Conservation (phyloP, 2,888 invertebrate species). For the Pandemis heparana region DNA sequence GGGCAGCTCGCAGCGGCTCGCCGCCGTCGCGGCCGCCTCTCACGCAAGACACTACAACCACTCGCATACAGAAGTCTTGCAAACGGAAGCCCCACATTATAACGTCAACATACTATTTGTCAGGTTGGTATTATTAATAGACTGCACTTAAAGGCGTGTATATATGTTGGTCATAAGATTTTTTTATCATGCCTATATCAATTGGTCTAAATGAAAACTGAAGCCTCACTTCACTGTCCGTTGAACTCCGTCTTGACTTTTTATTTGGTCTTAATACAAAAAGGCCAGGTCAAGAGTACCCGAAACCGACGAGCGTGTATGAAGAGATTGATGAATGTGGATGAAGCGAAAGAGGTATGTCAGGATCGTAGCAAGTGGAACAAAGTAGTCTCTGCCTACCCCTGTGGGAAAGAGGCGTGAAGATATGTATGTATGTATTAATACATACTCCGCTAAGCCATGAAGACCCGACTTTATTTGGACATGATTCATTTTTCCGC, state of each 20-base stretch:
- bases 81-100: conserved; percentile 69
- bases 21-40: conserved; percentile 83
- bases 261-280: too few species aligned
- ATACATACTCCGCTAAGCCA: background rate
- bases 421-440: too few species aligned
- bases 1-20: conserved; percentile 88
- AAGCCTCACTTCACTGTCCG: too few species aligned
- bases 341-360: too few species aligned
- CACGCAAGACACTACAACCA: conserved; percentile 79
- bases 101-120: conserved; percentile 89
- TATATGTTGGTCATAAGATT: background rate
- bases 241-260: too few species aligned
- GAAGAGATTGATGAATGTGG: too few species aligned
- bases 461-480: background rate
- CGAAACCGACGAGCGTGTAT: too few species aligned
- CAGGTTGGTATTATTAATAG: conserved; percentile 86
- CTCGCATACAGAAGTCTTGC: conserved; percentile 72
- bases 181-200: background rate
- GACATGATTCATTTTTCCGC: background rate
- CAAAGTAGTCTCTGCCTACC: too few species aligned
- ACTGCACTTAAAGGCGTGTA: background rate
- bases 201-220: background rate
- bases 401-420: too few species aligned
- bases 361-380: too few species aligned
- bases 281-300: too few species aligned